These are phyloP conservation scores for Ptiloglossa arizonensis DNA, from an alignment of 1,140 invertebrate genomes.

Conservation along the genomic window DNA sequence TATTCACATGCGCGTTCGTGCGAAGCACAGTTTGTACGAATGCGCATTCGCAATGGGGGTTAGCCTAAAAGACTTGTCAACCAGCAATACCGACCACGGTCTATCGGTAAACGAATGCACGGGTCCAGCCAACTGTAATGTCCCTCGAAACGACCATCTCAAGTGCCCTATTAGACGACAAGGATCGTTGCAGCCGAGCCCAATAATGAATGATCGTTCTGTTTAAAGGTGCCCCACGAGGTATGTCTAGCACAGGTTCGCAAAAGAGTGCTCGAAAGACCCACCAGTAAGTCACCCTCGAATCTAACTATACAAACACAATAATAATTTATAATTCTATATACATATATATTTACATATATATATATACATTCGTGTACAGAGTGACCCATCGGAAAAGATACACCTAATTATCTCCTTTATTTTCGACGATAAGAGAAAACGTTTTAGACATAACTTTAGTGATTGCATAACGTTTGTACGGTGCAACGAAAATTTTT, in stretches of 20 bases:
- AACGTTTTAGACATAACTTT: too few species aligned
- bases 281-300: slow-evolving; percentile 77
- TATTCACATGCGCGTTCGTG: too few species aligned
- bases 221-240: slow-evolving; percentile 81
- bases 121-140: too few species aligned
- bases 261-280: slow-evolving; percentile 75
- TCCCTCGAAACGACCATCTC: neutral
- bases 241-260: slow-evolving; percentile 80
- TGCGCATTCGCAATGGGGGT: too few species aligned
- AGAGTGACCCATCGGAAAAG: neutral
- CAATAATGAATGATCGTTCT: slow-evolving; percentile 75
- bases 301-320: slow-evolving; percentile 60
- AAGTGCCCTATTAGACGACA: slow-evolving; percentile 1
- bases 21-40: too few species aligned
- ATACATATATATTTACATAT: slow-evolving; percentile 35
- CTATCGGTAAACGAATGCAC: too few species aligned
- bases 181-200: slow-evolving; percentile 8
- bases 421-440: too few species aligned
- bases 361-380: slow-evolving; percentile 3
- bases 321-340: slow-evolving; percentile 24
- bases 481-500: too few species aligned
- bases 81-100: neutral
- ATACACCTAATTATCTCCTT: too few species aligned
- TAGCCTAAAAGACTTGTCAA: neutral
- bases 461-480: too few species aligned